Base-by-base conservation (phyloP, 2,797 vertebrate species). In the Chelon labrosus region DNA sequence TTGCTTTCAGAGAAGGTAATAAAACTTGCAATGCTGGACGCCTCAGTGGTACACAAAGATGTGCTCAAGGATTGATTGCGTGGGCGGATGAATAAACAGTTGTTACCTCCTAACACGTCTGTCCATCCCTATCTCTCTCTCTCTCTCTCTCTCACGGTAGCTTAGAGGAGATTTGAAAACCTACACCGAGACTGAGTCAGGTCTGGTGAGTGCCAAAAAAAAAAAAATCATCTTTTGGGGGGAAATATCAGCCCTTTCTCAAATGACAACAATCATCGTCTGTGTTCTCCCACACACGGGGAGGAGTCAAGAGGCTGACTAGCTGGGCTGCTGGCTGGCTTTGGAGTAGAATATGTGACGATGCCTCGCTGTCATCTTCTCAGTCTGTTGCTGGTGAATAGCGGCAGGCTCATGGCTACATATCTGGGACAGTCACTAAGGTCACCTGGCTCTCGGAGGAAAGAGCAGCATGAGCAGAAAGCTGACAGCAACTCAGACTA, bases 51-150 rank as follows among this genome's bases (percentile, higher is more conserved):
- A 65, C 70, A 77, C 69, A 79, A 82, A 86, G 77, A 85, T 54
- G 27, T 73, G 80, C 81, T 80, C 59, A 63, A 85, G 71, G 81
- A 88, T 70, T 56, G 85, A 87, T 80, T 87, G 74, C 65, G 90
- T 90, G 83, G 87, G 91, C 78, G 64, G 84, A 89, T 77, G 65
- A 89, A 88, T 84, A 88, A 86, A 83, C 88, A 77, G 80, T 85
- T 80, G 78, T 84, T 88, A 79, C 80, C 78, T 86, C 47, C 71
- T 73, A 69, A 70, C 35, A 77, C 39, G 74, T 79, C 77, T 73
- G 70, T 80, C 85, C 64, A 63, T 80, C 66, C 79, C n/a, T n/a
- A n/a, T n/a, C n/a, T n/a, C n/a, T n/a, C 73, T 67, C 54, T 22
- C 46, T 60, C 77, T 75, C 25, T n/a, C 46, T 71, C 70, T 70